A percentile compares a stretch with the other conserved stretches of the same genome.
Evolutionary conservation across 1,140 invertebrate genomes (phyloP).

Genomic region (Pseudomyrmex pallidus): DNA sequence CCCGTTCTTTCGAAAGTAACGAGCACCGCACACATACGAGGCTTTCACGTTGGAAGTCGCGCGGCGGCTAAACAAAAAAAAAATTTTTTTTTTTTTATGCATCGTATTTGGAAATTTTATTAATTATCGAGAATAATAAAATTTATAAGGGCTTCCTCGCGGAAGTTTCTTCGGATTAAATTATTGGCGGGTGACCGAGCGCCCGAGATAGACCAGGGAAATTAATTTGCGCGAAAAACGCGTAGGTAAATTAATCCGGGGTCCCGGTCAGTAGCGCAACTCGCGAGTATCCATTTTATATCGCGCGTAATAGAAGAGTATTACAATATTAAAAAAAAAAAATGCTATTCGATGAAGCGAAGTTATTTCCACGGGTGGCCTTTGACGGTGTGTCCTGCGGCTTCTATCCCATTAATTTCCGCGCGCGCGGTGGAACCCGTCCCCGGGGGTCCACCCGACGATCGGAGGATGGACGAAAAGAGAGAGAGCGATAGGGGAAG

Average conservation of each 20-base stretch:
- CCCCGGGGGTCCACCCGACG: constrained; percentile 13
- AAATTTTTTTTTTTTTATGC: too few species aligned
- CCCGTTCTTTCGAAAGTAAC: background rate
- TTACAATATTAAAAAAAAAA: background rate
- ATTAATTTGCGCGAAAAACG: background rate
- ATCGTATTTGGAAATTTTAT: background rate
- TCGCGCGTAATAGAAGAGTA: background rate
- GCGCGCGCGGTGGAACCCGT: background rate
- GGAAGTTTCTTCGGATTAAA: background rate
- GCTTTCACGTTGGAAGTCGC: background rate
- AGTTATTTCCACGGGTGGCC: constrained; percentile 4
- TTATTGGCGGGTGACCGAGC: background rate
- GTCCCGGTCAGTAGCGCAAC: background rate
- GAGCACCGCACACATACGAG: background rate
- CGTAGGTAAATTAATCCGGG: background rate
- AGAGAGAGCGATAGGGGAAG: constrained; percentile 1
- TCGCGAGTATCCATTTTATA: background rate
- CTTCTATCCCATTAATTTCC: constrained; percentile 17
- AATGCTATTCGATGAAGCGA: background rate
- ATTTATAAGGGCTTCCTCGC: background rate
- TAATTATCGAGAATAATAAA: background rate
- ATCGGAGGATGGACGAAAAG: constrained; percentile 12
- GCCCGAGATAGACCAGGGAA: background rate
- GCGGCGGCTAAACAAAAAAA: too few species aligned
- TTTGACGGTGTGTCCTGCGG: background rate